Evolutionary conservation across 2,113 vertebrate genomes (phyloP), one percentile per base, ranked within the genome.

Genomic region (Corythaixoides concolor): DNA sequence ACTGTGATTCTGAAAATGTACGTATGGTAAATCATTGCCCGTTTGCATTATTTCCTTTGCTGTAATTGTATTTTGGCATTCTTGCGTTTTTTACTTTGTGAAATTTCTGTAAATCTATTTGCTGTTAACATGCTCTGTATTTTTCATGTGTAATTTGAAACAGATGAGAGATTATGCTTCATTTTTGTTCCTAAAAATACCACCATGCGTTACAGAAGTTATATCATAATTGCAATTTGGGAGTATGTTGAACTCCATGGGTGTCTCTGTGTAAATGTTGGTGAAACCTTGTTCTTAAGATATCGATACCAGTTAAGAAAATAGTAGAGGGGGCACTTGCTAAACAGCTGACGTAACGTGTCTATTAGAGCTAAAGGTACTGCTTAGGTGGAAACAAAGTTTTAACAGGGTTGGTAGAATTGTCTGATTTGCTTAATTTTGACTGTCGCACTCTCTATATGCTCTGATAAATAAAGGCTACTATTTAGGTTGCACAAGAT

Each of bases 121-220:
- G 30, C 83, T 81, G 27, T 15, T 55, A 49, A 49, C 8, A 28
- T 33, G 27, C 39, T 68, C 1, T 1, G 16, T 73, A n/a, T 77
- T 80, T 80, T 82, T 72, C 33, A 27, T 21, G 17, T 68, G 37
- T 79, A 87, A 76, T 47, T 70, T 81, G 49, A 95, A 93, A 89
- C 80, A 95, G 89, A 83, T 72, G 56, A 37, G 24, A 53, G 55
- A 37, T 75, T 66, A 64, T 84, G 45, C 30, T 83, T n/a, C 58
- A 37, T 87, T 52, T 96, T 85, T 78, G 59, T 52, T 93, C 82
- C 88, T 96, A 76, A 95, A 89, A 93, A 53, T 72, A 69, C 35
- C 30, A 27, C 22, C 19, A 1, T 33, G 39, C 23, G 91, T 77
- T 50, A 66, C 12, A 89, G 53, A 87, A 92, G 60, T 68, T 90